A percentile compares a stretch with the other conserved stretches of the same genome.
phyloP scores from a whole-genome alignment of 2,888 invertebrate species.

The Limenitis camilla region DNA sequence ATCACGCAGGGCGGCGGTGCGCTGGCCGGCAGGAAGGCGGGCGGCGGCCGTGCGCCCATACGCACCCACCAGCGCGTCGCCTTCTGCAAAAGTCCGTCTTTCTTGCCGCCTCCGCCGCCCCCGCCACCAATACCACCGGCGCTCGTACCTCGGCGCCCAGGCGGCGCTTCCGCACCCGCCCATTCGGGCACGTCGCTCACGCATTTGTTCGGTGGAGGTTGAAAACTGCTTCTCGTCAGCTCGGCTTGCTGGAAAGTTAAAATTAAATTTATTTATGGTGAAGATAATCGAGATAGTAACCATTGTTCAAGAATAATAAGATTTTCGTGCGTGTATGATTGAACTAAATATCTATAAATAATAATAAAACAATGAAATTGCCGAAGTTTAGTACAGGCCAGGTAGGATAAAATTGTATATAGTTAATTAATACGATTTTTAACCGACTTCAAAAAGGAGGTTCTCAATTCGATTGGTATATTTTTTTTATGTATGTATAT shows the following conservation, averaged over 20 bases:
- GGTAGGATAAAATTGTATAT: no score
- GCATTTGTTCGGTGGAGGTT: conserved; percentile 79
- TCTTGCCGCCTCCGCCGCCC: conserved; percentile 44
- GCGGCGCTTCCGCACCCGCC: conserved; percentile 49
- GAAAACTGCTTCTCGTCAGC: conserved; percentile 78
- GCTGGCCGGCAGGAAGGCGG: conserved; percentile 39
- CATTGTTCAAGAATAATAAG: no score
- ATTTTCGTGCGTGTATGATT: no score
- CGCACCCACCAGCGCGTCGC: conserved; percentile 71
- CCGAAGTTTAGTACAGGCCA: no score
- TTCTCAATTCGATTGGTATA: no score
- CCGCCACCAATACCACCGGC: conserved; percentile 30
- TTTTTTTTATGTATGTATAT: no score
- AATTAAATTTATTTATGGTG: not conserved
- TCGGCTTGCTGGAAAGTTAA: conserved; percentile 74
- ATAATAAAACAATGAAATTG: no score
- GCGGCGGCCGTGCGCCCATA: conserved; percentile 60
- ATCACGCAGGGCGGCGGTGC: conserved; percentile 49
- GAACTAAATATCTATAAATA: no score
- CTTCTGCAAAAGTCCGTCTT: conserved; percentile 71
- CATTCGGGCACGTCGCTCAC: conserved; percentile 79
- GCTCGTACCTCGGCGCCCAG: conserved; percentile 32
- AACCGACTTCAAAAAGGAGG: no score
- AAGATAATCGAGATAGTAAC: no score
- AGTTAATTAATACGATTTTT: no score